Conservation (phyloP, 2,113 vertebrate species). For the Aptenodytes forsteri region DNA sequence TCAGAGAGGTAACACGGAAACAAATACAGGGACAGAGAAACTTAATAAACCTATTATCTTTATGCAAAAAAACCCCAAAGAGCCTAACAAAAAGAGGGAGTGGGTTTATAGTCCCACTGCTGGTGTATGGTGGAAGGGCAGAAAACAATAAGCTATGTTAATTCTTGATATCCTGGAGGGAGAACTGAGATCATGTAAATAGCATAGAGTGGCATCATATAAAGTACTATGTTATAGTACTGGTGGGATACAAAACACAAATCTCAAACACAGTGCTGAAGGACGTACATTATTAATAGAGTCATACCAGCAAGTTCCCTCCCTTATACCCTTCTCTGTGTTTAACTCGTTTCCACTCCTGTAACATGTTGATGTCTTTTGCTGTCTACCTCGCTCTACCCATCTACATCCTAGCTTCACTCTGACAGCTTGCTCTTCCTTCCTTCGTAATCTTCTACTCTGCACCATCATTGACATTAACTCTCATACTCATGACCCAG, state of each 20-base stretch:
- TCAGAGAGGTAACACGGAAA: not conserved
- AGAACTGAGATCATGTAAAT: not conserved
- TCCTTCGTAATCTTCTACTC: not conserved
- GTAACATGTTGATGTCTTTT: not conserved
- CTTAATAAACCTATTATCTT: not conserved
- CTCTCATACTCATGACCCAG: not conserved
- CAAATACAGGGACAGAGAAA: not conserved
- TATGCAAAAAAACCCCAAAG: not conserved
- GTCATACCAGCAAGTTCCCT: not conserved
- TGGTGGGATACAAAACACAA: not conserved
- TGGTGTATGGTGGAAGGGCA: not conserved
- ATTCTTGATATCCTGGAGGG: not conserved
- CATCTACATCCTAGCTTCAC: not conserved
- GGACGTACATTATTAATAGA: not conserved
- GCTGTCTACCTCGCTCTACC: not conserved
- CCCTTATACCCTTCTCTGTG: not conserved
- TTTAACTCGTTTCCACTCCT: not conserved
- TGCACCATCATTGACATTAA: not conserved
- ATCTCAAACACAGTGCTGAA: not conserved
- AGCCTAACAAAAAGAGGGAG: not conserved
- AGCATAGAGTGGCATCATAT: not conserved
- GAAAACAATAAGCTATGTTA: not conserved
- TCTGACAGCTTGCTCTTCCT: not conserved
- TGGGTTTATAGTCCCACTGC: not conserved
- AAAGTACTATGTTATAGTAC: not conserved